A percentile compares a stretch with the other conserved stretches of the same genome.
These are phyloP conservation scores for Leptatherina wallacei DNA, from an alignment of 2,797 vertebrate genomes.

Conservation along the genomic window DNA sequence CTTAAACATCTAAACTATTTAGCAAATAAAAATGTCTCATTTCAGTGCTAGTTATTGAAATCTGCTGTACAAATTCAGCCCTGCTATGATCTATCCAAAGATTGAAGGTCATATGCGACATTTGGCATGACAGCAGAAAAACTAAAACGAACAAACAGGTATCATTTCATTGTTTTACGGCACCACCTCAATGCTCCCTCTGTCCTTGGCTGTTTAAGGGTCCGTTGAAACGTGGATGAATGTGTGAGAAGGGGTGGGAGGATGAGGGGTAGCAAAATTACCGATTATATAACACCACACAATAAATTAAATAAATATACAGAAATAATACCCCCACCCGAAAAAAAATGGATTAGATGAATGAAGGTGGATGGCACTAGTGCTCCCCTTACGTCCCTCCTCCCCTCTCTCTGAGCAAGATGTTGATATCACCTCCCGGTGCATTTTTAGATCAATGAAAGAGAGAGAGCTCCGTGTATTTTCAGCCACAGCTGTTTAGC, in stretches of 20 bases:
- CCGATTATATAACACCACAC: constrained; percentile 47
- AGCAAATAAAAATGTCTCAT: not conserved
- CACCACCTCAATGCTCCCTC: constrained; percentile 34
- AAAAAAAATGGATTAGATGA: constrained; percentile 30
- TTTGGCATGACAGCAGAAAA: not conserved
- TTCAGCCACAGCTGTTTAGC: constrained; percentile 70
- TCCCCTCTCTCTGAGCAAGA: constrained; percentile 19
- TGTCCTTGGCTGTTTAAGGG: constrained; percentile 39
- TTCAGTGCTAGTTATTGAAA: not conserved
- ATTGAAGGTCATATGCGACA: not conserved
- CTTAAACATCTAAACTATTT: too few species aligned
- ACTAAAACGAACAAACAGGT: not conserved
- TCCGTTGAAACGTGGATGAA: constrained; percentile 11
- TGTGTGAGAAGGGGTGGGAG: not conserved
- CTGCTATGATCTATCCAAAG: not conserved
- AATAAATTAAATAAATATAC: constrained; percentile 17
- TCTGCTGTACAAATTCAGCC: not conserved
- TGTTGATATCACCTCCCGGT: constrained; percentile 51
- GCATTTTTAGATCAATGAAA: constrained; percentile 74
- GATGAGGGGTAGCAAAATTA: constrained; percentile 24
- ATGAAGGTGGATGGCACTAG: constrained; percentile 18
- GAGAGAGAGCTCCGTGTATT: constrained; percentile 54
- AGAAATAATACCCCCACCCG: not conserved
- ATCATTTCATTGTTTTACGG: constrained; percentile 20
- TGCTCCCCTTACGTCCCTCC: constrained; percentile 15